Conservation (phyloP, 2,888 invertebrate species). For the Blomia tropicalis region DNA sequence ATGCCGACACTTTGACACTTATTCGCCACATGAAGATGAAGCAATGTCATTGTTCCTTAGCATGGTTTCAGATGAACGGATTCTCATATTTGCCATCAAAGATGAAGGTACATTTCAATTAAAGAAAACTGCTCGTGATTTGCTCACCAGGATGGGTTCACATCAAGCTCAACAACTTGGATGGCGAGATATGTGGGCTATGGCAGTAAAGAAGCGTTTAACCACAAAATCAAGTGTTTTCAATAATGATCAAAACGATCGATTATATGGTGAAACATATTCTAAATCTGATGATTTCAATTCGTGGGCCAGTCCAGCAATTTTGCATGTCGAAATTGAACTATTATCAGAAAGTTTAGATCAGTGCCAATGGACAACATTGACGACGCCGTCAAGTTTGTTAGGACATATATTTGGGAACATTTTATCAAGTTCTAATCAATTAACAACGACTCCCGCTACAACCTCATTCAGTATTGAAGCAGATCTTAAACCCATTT, state of each 20-base stretch:
- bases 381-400: background rate
- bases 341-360: constrained; percentile 37
- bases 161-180: constrained; percentile 38
- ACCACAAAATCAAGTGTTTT: background rate
- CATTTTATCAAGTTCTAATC: background rate
- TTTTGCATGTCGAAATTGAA: constrained; percentile 39
- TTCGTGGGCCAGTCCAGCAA: constrained; percentile 43
- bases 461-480: constrained; percentile 37
- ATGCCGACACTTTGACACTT: constrained; percentile 45
- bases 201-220: constrained; percentile 34
- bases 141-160: constrained; percentile 41
- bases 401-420: background rate
- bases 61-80: constrained; percentile 43
- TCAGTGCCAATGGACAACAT: constrained; percentile 40
- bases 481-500: background rate
- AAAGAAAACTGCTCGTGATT: constrained; percentile 40
- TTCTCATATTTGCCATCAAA: constrained; percentile 45
- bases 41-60: constrained; percentile 44
- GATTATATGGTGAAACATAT: constrained; percentile 39
- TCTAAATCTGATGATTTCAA: constrained; percentile 42
- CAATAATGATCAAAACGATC: background rate
- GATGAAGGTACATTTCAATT: constrained; percentile 46
- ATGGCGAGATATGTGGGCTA: constrained; percentile 47
- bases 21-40: constrained; percentile 45
- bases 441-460: constrained; percentile 38